Base-by-base conservation (phyloP, 2,888 invertebrate species). In the Epinotia ramella region DNA sequence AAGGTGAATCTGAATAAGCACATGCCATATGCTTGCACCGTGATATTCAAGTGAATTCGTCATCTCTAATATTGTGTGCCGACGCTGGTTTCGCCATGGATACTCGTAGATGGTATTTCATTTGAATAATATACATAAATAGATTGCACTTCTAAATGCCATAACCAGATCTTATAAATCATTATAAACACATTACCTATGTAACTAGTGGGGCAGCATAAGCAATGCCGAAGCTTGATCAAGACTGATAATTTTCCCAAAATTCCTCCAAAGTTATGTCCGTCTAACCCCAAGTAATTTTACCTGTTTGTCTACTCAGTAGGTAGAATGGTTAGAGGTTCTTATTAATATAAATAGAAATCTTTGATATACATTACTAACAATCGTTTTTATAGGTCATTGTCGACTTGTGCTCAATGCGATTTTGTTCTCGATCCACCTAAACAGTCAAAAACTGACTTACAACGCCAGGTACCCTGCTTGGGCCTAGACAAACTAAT, bases 401-500 rank as follows among this genome's bases (percentile, higher is more conserved):
- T 68, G 11, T 57, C 68, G 59, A 44, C 68, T 24, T 68, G 68
- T n/a, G 68, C 44, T 7, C 20, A 68, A 44, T 68, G 68, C 44
- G 68, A 68, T 56, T 68, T 68, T 68, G 44, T 59, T 68, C 24
- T 68, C 4, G 59, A 57, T 4, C 68, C 68, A n/a, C 68, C 67
- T 40, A 40, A 20, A 40, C 57, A 13, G 1, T 16, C 44, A 11
- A 12, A 16, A 4, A 57, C 7, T 44, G 6, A 44, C 16, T 40
- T 68, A 59, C 9, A 68, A 56, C 68, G 33, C 16, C 57, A 68
- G 16, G 40, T 20, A 5, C 57, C 68, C 7, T 68, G 68, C 24
- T 59, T 59, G 44, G 68, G 68, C 4, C 28, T 68, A 20, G 68
- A 68, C n/a, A 68, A 59, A 59, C 59, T 68, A 24, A 59, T 68